These are phyloP conservation scores for Eristalinus sepulchralis DNA, from an alignment of 2,888 invertebrate genomes.

Conservation along the genomic window DNA sequence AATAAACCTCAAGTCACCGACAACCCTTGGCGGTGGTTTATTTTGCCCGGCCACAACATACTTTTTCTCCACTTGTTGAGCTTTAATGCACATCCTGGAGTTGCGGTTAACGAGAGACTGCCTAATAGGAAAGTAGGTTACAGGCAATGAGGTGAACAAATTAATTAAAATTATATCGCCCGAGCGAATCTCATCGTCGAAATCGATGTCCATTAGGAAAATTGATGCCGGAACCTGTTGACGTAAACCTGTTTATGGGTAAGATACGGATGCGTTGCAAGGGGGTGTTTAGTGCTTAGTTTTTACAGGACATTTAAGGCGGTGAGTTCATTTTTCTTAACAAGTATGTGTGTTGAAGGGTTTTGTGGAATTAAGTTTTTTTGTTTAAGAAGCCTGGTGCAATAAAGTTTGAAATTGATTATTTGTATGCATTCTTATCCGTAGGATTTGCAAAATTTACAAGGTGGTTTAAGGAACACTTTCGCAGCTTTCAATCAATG, in stretches of 20 bases:
- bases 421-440: too few relatives aligned
- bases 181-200: constrained; percentile 13
- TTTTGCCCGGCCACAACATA: constrained; percentile 1
- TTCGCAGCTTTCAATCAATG: too few relatives aligned
- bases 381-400: too few relatives aligned
- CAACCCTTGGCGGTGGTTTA: background rate
- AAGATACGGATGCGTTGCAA: background rate
- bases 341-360: too few relatives aligned
- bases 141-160: background rate
- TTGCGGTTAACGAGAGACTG: background rate
- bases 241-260: background rate
- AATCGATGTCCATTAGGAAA: constrained; percentile 51
- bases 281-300: background rate
- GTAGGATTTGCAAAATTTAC: too few relatives aligned
- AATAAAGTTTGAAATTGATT: too few relatives aligned
- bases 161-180: constrained; percentile 55
- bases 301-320: background rate
- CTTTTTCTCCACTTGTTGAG: constrained; percentile 28
- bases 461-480: too few relatives aligned
- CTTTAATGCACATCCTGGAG: constrained; percentile 47
- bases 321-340: background rate
- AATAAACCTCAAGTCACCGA: constrained; percentile 74
- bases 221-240: constrained; percentile 20
- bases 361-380: too few relatives aligned
- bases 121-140: background rate